Base-by-base conservation (phyloP, 2,797 vertebrate genomes). In the Sparidentex hasta region DNA sequence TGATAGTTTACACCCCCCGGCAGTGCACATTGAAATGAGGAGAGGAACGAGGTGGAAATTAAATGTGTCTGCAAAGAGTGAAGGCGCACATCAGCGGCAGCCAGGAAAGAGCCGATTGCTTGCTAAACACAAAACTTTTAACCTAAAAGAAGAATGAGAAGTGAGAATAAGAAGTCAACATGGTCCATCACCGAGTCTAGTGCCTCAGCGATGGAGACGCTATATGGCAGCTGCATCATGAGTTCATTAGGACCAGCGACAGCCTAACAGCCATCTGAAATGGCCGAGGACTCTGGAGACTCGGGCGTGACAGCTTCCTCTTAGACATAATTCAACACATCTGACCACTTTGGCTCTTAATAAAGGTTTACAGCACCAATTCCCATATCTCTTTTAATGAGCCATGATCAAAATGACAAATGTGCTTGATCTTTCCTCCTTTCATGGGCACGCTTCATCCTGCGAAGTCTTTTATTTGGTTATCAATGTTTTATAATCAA, bases 401-500 rank as follows among this genome's bases (percentile, higher is more conserved):
- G 82, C 74, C 65, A 87, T 78, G 81, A 84, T 91, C 80, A 80
- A 67, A 81, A 67, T 88, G 90, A 93, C 71, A 78, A 88, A 92
- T 86, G 88, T 73, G 65, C 74, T 76, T 81, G 88, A 90, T 91
- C 91, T 81, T 84, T 92, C 83, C 81, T 89, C 90, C 85, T 89
- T 86, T 84, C 75, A 77, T 59, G 76, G 52, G 70, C 89, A 77
- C 80, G 78, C 85, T 81, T 92, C 90, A 92, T 88, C 84, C 66
- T 52, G 57, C 72, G 77, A 83, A 84, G 86, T 87, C 89, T 92
- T 93, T 92, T 91, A 94, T 93, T 93, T 88, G 87, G 81, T 90
- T 91, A 92, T 92, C 88, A 90, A 92, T 91, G 90, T 90, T 92
- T 91, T 85, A 90, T 89, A 88, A 92, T 93, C 90, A 93, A 93